A percentile compares a stretch with the other conserved stretches of the same genome.
phyloP scores from a whole-genome alignment of 2,113 vertebrate species.

The Burhinus bistriatus region DNA sequence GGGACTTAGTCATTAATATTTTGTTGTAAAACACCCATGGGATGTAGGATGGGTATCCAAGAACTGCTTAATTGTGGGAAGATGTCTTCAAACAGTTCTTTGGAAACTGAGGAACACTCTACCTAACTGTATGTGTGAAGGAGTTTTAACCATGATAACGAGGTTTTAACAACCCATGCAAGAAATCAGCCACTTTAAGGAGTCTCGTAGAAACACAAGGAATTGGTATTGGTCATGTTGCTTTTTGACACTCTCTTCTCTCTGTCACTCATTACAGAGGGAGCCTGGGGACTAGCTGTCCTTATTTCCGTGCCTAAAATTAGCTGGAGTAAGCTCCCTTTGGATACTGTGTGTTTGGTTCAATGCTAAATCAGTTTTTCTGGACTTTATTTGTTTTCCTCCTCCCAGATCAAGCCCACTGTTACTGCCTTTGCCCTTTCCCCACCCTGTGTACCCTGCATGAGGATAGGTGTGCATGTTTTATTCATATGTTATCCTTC shows the following conservation, averaged over 20 bases:
- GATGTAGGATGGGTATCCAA: background rate
- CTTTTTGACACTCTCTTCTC: background rate
- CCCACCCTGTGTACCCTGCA: background rate
- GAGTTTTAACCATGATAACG: background rate
- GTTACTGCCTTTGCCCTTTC: background rate
- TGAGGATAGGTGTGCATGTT: background rate
- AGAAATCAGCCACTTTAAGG: background rate
- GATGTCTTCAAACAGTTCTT: background rate
- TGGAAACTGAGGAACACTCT: background rate
- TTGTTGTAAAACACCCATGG: background rate
- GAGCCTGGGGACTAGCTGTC: background rate
- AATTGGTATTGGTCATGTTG: background rate
- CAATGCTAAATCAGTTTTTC: background rate
- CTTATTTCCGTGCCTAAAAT: background rate
- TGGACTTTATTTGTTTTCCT: background rate
- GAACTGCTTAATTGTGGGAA: background rate
- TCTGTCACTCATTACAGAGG: background rate
- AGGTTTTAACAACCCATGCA: background rate
- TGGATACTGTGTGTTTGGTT: background rate
- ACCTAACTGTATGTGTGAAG: background rate
- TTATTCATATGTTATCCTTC: slow-evolving; percentile 15
- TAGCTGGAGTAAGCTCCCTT: background rate
- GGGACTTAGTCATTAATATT: background rate
- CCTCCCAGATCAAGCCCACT: background rate
- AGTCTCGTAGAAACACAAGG: background rate